These are phyloP conservation scores for Ophioderma brevispina DNA, from an alignment of 35 echinoderm and acorn worm species.

Conservation along the genomic window DNA sequence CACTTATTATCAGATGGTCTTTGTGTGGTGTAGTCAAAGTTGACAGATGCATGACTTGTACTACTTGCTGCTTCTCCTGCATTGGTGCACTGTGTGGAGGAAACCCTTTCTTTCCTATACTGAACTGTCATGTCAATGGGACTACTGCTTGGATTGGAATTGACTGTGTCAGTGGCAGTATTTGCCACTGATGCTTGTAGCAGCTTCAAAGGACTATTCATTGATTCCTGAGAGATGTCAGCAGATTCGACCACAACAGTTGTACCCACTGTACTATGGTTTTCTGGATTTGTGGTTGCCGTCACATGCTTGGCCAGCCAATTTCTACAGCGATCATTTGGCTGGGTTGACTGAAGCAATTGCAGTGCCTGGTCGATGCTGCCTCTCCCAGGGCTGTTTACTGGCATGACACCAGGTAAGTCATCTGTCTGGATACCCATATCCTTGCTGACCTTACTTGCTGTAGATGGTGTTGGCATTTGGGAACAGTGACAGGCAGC, in stretches of 20 bases:
- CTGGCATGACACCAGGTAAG: neutral
- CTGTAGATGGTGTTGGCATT: neutral
- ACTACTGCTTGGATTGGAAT: neutral
- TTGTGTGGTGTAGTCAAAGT: neutral
- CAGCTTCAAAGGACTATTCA: no score
- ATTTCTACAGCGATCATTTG: neutral
- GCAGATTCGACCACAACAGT: no score
- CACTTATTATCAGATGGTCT: slow-evolving; percentile 71
- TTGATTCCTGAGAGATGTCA: no score
- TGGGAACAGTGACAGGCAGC: neutral
- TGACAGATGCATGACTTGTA: neutral
- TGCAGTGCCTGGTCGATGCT: neutral
- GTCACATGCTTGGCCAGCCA: neutral
- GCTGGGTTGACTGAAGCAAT: neutral
- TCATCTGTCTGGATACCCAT: neutral
- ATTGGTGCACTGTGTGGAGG: neutral
- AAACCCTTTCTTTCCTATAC: neutral
- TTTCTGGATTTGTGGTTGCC: neutral
- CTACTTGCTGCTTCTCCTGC: neutral
- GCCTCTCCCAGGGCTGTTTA: neutral
- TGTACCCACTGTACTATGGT: no score
- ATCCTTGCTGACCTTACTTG: neutral
- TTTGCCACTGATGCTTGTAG: no score
- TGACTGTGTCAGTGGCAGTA: no score
- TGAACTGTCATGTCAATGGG: neutral